Conservation (phyloP, 2,113 vertebrate species). For the Calypte anna region DNA sequence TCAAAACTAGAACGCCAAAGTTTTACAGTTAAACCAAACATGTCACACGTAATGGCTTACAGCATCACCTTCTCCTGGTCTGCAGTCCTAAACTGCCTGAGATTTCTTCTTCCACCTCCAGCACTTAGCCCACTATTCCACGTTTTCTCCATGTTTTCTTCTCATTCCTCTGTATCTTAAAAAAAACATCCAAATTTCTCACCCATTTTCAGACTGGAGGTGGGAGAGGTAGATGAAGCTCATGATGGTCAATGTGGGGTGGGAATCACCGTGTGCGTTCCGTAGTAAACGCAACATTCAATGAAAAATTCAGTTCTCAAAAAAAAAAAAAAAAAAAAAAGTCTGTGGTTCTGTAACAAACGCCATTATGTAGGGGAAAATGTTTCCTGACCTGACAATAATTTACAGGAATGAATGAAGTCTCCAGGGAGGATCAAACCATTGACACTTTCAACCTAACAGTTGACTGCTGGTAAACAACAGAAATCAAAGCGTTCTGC, state of each 20-base stretch:
- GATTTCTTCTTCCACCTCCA: background rate
- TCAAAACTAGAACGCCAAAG: background rate
- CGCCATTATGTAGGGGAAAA: too few species aligned
- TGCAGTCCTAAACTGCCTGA: background rate
- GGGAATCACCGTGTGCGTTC: background rate
- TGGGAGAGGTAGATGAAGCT: background rate
- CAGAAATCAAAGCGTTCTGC: fast-evolving
- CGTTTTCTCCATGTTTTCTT: background rate
- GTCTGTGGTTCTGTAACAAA: too few species aligned
- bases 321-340: too few species aligned
- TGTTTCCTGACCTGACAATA: background rate
- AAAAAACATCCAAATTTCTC: background rate
- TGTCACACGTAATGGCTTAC: background rate
- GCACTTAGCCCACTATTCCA: fast-evolving
- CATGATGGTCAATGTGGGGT: fast-evolving
- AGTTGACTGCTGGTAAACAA: fast-evolving
- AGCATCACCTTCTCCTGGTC: background rate
- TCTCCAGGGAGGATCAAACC: background rate
- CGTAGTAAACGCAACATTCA: fast-evolving
- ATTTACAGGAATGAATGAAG: fast-evolving
- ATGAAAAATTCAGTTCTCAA: too few species aligned
- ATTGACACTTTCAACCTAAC: fast-evolving
- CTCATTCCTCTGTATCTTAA: background rate
- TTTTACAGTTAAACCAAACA: background rate
- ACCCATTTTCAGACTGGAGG: background rate